Base-by-base conservation (phyloP, 2,797 vertebrate species). In the Emydoidea blandingii region DNA sequence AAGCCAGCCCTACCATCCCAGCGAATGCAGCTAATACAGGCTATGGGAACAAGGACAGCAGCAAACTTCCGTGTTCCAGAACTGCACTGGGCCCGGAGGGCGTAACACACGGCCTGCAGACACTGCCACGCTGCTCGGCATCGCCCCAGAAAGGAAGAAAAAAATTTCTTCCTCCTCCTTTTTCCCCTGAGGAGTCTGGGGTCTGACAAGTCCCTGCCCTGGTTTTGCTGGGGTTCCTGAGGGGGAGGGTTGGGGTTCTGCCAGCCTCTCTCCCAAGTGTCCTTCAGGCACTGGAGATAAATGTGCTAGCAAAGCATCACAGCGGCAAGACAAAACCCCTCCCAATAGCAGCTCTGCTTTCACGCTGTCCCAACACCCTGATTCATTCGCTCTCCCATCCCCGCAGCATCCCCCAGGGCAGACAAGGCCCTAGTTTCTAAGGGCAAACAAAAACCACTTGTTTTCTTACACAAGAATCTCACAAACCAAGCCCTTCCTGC, bases 401-500 rank as follows among this genome's bases (percentile, higher is more conserved):
- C 62, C 4, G 0, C 83, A 88, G 68, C 27, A 93, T 37, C 59
- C 76, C 5, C 65, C 72, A 0, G 53, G 52, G 3, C 2, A 81
- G 23, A 52, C 19, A 41, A 82, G n/a, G 19, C 37, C 87, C 87
- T 47, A 5, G 49, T 16, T 91, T 94, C 19, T 54, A 57, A 34
- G 72, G 53, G 14, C 65, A 68, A 91, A 81, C 31, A 85, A 44
- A 12, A 87, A 3, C 1, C 14, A 78, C 68, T 79, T 91, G 27
- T 81, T 8, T 11, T 80, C 79, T 16, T 37, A 65, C 29, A 44
- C 65, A 62, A 57, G 92, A 81, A 11, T 37, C 44, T 80, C 41
- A 12, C 8, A 21, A 62, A 19, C 76, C 29, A 8, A 23, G 2
- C 25, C 3, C 16, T 1, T 8, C 27, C 3, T 2, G 12, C 23